Base-by-base conservation (phyloP, 2,113 vertebrate species). In the Ptilorrhoa leucosticta region DNA sequence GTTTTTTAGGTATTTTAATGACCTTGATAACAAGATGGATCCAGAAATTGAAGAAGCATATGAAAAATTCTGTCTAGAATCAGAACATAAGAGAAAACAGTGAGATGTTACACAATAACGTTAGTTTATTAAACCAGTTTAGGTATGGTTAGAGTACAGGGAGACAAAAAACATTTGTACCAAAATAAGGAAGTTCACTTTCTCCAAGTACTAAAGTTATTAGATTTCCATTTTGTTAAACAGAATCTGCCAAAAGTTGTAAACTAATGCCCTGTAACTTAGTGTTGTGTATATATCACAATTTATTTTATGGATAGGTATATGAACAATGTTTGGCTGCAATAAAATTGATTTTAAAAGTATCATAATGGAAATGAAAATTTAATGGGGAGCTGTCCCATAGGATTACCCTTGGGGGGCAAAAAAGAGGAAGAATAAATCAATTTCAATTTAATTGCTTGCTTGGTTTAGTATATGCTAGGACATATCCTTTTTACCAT, bases 1-100 rank as follows among this genome's bases (percentile, higher is more conserved):
- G 77, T 93, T 80, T 96, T 97, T 88, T 94, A 99, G 98, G 79
- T 98, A 95, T 91, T 98, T 98, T 87, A 97, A 98, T 96, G 98
- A 97, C 24, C 96, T 98, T 87, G 99, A 99, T 44, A 98, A 99
- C 9, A 98, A 99, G 94, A 99, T 99, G 99, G 99, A 99, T 95
- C 99, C 99, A 31, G 99, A 99, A 97, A 99, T 99, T 63, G 99
- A 99, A 97, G 99, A 99, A 98, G 99, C 99, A 37, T 99, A 98
- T 98, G 99, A 99, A 97, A 98, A 95, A 88, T 99, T 99, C 97
- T 99, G 99, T 97, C 98, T 99, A 98, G 99, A 99, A 97, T 98
- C 99, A 4, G 99, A 99, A 97, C 97, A 93, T 87, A 98, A 98
- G 94, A 97, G 97, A 95, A 98, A 98, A 94, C 98, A 98, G 94